Conservation (phyloP, 2,113 vertebrate genomes). For the Burhinus bistriatus region DNA sequence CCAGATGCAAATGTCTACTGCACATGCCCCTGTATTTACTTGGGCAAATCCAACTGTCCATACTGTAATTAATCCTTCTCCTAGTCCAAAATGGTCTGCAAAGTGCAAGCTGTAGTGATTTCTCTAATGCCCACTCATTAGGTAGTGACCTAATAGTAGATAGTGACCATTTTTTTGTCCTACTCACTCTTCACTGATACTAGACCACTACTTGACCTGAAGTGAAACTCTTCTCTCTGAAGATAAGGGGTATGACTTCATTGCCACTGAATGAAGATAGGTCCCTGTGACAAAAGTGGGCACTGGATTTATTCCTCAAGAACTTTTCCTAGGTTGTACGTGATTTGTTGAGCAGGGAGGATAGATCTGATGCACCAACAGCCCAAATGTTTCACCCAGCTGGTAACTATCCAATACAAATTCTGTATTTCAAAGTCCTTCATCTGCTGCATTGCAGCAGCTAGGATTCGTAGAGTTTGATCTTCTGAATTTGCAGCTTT, state of each 20-base stretch:
- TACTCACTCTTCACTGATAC: background rate
- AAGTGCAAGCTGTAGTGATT: background rate
- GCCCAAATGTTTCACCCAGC: background rate
- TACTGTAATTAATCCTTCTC: background rate
- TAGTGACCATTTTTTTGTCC: background rate
- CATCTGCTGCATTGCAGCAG: background rate
- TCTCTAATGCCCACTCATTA: background rate
- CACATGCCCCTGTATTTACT: background rate
- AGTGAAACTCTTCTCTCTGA: background rate
- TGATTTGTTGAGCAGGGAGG: background rate
- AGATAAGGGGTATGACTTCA: background rate
- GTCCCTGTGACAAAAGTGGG: background rate
- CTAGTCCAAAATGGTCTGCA: background rate
- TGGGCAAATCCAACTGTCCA: constrained; percentile 29
- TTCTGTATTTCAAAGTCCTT: background rate
- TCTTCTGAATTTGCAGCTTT: background rate
- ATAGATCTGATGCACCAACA: background rate
- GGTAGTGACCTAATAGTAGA: background rate
- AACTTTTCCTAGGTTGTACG: background rate
- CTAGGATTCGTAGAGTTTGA: background rate
- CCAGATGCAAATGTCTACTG: constrained; percentile 3
- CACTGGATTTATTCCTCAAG: background rate
- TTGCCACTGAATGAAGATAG: accelerated
- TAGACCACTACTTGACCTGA: background rate
- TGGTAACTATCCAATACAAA: background rate